These are phyloP conservation scores for Dolichopus griseipennis DNA, from an alignment of 2,888 invertebrate genomes.

Conservation along the genomic window DNA sequence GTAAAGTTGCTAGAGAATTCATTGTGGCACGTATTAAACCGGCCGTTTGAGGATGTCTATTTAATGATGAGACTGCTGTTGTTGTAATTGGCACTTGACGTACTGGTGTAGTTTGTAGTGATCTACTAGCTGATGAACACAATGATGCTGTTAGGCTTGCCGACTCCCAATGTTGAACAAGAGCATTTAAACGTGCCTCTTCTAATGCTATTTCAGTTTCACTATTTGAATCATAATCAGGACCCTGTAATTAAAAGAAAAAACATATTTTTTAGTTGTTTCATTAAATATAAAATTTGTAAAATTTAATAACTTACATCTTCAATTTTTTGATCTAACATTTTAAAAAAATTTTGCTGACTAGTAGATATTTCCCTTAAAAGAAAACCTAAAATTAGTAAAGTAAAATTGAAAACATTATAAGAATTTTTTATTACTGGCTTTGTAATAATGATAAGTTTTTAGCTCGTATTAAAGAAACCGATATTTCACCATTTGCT, in stretches of 20 bases:
- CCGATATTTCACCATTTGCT: constrained; percentile 41
- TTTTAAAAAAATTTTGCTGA: constrained; percentile 86
- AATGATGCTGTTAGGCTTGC: constrained; percentile 51
- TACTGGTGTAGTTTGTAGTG: constrained; percentile 48
- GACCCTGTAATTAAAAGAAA: constrained; percentile 50
- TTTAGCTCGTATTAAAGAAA: constrained; percentile 43
- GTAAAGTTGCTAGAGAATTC: constrained; percentile 24
- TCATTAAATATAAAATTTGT: background rate
- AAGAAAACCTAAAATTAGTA: constrained; percentile 27
- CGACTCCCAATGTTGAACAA: constrained; percentile 69
- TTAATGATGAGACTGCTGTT: constrained; percentile 16
- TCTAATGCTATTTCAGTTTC: constrained; percentile 65
- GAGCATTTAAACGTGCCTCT: constrained; percentile 55
- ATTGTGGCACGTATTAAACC: constrained; percentile 30
- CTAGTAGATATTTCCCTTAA: constrained; percentile 80
- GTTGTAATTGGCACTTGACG: constrained; percentile 39
- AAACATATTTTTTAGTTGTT: background rate
- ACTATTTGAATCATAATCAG: constrained; percentile 69
- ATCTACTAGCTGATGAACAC: constrained; percentile 48
- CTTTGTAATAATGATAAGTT: constrained; percentile 49
- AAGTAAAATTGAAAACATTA: constrained; percentile 17
- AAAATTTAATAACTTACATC: constrained; percentile 52
- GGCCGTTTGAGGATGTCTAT: constrained; percentile 19
- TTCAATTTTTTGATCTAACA: constrained; percentile 87
- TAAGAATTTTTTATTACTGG: constrained; percentile 41